These are phyloP conservation scores for Harpagoxenus sublaevis DNA, from an alignment of 2,888 invertebrate genomes.

Conservation along the genomic window DNA sequence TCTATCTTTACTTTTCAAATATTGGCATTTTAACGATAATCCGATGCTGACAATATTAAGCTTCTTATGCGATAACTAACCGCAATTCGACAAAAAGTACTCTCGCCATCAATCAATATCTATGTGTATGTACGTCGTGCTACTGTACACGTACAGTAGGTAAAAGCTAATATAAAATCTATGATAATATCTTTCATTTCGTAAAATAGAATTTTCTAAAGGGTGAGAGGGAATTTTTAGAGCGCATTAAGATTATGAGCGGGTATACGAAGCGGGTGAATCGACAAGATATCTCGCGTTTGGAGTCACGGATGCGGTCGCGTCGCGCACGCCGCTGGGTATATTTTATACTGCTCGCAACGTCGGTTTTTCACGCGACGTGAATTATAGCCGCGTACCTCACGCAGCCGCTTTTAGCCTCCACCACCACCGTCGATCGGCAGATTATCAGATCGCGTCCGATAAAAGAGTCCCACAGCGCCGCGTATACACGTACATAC, in stretches of 20 bases:
- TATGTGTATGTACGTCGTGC: background rate
- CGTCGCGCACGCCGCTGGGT: conserved; percentile 39
- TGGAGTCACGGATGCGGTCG: conserved; percentile 16
- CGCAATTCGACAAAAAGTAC: conserved; percentile 7
- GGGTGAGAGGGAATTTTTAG: background rate
- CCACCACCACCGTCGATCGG: conserved; percentile 66
- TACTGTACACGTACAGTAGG: background rate
- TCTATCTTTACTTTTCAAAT: conserved; percentile 7
- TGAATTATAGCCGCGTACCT: conserved; percentile 76
- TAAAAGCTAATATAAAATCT: background rate
- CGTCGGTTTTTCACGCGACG: conserved; percentile 75
- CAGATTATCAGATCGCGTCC: conserved; percentile 75
- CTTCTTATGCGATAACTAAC: background rate
- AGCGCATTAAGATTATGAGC: conserved; percentile 4
- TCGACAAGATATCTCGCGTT: conserved; percentile 16
- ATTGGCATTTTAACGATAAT: conserved; percentile 9
- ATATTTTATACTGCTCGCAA: conserved; percentile 70
- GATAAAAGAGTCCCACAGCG: conserved; percentile 72
- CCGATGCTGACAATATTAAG: background rate
- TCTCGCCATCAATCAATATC: background rate
- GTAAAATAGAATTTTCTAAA: conserved; percentile 13
- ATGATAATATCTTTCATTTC: background rate
- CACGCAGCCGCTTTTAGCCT: conserved; percentile 71
- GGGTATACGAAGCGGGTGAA: conserved; percentile 17
- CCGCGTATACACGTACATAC: conserved; percentile 63